Conservation (phyloP, 2,888 invertebrate species). For the Cataglyphis altisquamis region DNA sequence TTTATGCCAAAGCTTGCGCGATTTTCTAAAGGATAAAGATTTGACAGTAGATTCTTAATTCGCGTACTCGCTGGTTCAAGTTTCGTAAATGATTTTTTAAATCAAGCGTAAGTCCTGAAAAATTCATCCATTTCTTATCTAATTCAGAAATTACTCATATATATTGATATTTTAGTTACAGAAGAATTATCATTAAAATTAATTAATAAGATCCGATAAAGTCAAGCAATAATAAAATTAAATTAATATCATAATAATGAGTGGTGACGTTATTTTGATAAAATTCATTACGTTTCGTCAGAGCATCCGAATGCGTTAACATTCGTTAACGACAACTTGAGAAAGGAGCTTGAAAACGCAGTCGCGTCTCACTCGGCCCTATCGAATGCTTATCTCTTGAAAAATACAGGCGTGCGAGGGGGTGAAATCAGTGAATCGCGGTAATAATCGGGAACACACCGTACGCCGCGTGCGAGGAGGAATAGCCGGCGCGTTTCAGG, state of each 20-base stretch:
- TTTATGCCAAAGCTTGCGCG: neutral
- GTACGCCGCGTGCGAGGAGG: slow-evolving; percentile 46
- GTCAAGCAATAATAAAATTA: neutral
- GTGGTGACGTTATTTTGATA: neutral
- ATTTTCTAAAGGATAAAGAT: neutral
- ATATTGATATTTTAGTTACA: neutral
- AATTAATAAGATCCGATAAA: neutral
- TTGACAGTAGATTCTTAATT: neutral
- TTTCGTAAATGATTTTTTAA: neutral
- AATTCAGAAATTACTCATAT: neutral
- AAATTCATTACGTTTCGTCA: neutral
- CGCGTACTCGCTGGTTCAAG: neutral
- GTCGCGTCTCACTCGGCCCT: neutral
- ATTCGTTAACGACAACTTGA: neutral
- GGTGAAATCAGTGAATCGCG: slow-evolving; percentile 60
- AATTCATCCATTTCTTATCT: neutral
- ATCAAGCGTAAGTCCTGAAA: neutral
- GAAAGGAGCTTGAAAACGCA: neutral
- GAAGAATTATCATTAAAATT: neutral
- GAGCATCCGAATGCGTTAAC: neutral
- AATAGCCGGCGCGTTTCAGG: slow-evolving; percentile 64
- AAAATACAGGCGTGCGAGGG: slow-evolving; percentile 16
- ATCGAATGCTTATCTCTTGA: neutral
- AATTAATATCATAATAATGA: neutral
- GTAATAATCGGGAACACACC: slow-evolving; percentile 59